Evolutionary conservation across 2,113 vertebrate species (phyloP).

Genomic region (Chascanopsetta lugubris): DNA sequence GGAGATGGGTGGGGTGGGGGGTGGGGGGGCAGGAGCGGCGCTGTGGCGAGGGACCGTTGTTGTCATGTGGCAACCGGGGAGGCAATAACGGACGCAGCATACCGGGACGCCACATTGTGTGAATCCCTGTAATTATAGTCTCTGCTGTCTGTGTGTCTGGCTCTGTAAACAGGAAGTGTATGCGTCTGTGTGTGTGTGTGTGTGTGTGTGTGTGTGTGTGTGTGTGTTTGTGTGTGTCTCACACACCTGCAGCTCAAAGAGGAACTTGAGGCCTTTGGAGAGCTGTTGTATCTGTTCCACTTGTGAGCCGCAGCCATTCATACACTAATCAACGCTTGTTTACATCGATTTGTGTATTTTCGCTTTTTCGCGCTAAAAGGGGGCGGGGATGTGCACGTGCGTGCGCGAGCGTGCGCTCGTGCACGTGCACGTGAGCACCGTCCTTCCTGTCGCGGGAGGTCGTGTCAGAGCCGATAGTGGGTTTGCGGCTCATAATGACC

Average conservation of each 20-base stretch:
- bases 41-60: conserved; percentile 43
- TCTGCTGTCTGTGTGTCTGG: conserved; percentile 51
- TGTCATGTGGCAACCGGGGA: conserved; percentile 68
- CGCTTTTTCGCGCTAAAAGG: background rate
- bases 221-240: conserved; percentile 20
- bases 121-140: conserved; percentile 76
- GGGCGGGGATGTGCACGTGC: too few species aligned
- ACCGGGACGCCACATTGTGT: conserved; percentile 69
- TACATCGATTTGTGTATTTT: conserved; percentile 24
- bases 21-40: conserved; percentile 19
- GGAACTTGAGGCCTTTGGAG: conserved; percentile 49
- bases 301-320: conserved; percentile 49
- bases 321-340: conserved; percentile 57
- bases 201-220: conserved; percentile 25
- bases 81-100: conserved; percentile 73
- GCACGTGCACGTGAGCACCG: background rate
- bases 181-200: conserved; percentile 17
- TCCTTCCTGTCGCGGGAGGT: conserved; percentile 52
- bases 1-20: too few species aligned
- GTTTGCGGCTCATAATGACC: conserved; percentile 75
- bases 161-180: conserved; percentile 65
- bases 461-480: conserved; percentile 64
- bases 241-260: conserved; percentile 63
- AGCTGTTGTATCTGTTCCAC: conserved; percentile 55
- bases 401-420: background rate